phyloP scores from a whole-genome alignment of 2,797 vertebrate species.

The Sebastes paucispinis region DNA sequence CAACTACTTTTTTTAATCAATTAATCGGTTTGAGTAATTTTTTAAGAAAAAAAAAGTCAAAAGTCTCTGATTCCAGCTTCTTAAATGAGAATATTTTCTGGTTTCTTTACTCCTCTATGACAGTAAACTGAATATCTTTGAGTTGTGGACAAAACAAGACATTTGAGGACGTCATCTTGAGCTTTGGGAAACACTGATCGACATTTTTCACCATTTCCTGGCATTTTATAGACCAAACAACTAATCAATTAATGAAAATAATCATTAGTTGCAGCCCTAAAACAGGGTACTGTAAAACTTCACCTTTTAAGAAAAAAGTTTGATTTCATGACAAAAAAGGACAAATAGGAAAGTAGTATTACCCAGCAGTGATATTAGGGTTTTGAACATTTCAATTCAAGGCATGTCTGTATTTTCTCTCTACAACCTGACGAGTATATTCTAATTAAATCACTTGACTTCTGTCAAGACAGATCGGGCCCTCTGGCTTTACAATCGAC shows the following conservation, averaged over 20 bases:
- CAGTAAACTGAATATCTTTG: no score
- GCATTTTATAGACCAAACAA: no score
- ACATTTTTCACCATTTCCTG: no score
- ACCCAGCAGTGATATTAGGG: neutral
- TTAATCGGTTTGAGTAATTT: no score
- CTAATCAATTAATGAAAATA: neutral
- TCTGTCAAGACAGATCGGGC: constrained; percentile 28
- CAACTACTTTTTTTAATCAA: accelerated
- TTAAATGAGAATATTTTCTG: no score
- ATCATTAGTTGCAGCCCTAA: no score
- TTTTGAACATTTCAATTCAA: neutral
- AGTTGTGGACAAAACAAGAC: no score
- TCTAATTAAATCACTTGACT: constrained; percentile 48
- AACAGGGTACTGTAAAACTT: neutral
- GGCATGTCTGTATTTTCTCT: neutral
- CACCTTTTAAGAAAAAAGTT: neutral
- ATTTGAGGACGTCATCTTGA: no score
- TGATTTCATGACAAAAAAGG: neutral
- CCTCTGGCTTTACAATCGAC: constrained; percentile 35
- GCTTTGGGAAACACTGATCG: no score
- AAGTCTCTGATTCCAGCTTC: no score
- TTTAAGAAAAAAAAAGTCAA: no score
- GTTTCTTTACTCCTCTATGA: no score
- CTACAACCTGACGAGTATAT: neutral
- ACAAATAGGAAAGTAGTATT: neutral